Evolutionary conservation across 2,797 vertebrate genomes (phyloP).

Genomic region (Artibeus lituratus): DNA sequence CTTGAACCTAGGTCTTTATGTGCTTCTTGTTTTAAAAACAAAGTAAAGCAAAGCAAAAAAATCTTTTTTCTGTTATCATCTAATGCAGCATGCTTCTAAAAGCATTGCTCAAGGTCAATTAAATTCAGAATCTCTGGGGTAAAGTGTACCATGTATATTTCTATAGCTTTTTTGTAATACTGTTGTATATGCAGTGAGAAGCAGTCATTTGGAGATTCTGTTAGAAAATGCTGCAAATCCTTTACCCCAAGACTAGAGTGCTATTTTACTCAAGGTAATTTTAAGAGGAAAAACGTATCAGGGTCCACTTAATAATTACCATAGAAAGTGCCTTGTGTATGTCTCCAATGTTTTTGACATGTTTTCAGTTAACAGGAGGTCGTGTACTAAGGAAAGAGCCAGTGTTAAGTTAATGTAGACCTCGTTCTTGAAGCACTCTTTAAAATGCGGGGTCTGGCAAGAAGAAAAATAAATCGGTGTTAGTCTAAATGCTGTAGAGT

Average conservation of each 20-base stretch:
- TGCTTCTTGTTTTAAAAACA: background rate
- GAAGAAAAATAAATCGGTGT: constrained; percentile 69
- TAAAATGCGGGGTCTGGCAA: constrained; percentile 32
- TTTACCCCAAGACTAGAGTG: background rate
- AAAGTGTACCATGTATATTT: background rate
- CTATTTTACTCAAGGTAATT: background rate
- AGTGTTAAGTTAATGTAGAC: constrained; percentile 1
- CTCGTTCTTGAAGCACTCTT: constrained; percentile 54
- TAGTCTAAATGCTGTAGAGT: constrained; percentile 70
- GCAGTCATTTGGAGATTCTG: background rate
- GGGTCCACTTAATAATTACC: constrained; percentile 1
- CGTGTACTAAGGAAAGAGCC: constrained; percentile 25
- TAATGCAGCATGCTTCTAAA: background rate
- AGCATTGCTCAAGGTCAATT: background rate
- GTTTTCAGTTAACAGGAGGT: background rate
- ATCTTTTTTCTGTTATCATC: background rate
- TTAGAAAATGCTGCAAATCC: background rate
- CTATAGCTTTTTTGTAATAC: background rate
- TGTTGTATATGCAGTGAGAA: background rate
- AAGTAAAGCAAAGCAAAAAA: background rate
- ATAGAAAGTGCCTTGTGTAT: background rate
- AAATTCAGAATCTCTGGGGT: background rate
- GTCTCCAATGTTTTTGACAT: background rate
- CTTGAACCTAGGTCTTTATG: background rate
- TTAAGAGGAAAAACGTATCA: background rate